These are phyloP conservation scores for Trinorchestia longiramus DNA, from an alignment of 1,140 invertebrate genomes.

Conservation along the genomic window DNA sequence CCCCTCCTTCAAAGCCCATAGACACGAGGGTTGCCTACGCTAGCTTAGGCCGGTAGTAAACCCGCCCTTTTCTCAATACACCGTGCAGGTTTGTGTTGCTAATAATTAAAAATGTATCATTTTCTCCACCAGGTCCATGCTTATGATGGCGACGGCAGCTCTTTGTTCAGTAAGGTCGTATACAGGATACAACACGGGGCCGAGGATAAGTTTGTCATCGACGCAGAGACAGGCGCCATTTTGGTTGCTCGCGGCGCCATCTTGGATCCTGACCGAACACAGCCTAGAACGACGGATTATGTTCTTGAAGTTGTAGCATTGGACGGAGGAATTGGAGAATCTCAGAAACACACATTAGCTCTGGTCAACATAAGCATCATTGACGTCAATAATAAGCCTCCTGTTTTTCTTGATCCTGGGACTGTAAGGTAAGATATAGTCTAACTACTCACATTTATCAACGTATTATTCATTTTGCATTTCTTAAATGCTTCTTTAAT, in stretches of 20 bases:
- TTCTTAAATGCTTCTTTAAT: no score
- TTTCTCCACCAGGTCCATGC: conserved; percentile 76
- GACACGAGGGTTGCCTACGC: no score
- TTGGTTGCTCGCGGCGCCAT: conserved; percentile 87
- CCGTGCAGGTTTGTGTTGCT: no score
- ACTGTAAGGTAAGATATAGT: conserved; percentile 75
- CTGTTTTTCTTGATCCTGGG: conserved; percentile 79
- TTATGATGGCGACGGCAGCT: conserved; percentile 85
- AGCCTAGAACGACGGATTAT: conserved; percentile 77
- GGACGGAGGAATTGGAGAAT: conserved; percentile 87
- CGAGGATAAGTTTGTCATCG: conserved; percentile 92
- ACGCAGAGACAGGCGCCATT: conserved; percentile 84
- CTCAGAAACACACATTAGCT: conserved; percentile 73
- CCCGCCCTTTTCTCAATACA: no score
- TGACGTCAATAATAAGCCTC: conserved; percentile 93
- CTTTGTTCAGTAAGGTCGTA: conserved; percentile 86
- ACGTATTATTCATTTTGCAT: not conserved
- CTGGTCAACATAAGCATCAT: conserved; percentile 86
- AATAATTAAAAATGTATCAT: not conserved
- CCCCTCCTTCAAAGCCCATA: no score
- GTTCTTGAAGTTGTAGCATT: conserved; percentile 77
- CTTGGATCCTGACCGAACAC: conserved; percentile 89
- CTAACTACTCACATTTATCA: not conserved
- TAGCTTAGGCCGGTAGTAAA: no score
- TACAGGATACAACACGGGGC: conserved; percentile 90